Evolutionary conservation across 2,113 vertebrate genomes (phyloP).

Genomic region (Cryptomyrus ogoouensis): DNA sequence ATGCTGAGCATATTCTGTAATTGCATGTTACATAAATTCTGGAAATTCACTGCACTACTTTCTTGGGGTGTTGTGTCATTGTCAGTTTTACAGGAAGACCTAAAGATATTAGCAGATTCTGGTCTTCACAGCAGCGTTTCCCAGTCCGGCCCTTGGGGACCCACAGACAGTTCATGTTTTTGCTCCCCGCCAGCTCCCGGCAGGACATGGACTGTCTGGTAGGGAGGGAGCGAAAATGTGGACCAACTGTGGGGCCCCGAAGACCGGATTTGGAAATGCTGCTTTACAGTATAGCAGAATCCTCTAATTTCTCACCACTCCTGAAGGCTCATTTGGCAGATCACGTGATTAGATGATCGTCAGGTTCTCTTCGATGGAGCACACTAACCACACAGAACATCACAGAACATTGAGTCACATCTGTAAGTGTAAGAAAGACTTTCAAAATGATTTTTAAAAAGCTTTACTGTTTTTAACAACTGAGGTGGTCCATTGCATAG

Average conservation of each 20-base stretch:
- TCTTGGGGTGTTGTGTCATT: neutral
- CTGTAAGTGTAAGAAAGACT: too few relatives aligned
- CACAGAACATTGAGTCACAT: too few relatives aligned
- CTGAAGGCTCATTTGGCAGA: neutral
- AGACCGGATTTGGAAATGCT: too few relatives aligned
- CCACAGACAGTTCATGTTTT: too few relatives aligned
- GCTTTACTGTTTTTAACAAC: neutral
- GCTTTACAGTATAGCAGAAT: neutral
- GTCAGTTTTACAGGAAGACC: neutral
- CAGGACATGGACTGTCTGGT: too few relatives aligned
- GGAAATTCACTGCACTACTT: neutral
- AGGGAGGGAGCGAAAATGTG: too few relatives aligned
- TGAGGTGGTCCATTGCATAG: neutral
- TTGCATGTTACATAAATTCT: neutral
- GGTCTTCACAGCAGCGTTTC: neutral
- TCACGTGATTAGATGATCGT: neutral
- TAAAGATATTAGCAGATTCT: neutral
- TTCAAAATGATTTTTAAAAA: too few relatives aligned
- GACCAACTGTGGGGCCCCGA: too few relatives aligned
- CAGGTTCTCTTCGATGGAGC: too few relatives aligned
- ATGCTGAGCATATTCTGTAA: neutral
- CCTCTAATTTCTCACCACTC: neutral
- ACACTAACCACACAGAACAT: too few relatives aligned
- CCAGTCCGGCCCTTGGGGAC: too few relatives aligned
- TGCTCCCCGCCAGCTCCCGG: too few relatives aligned